Conservation (phyloP, 2,797 vertebrate species). For the Alauda arvensis region DNA sequence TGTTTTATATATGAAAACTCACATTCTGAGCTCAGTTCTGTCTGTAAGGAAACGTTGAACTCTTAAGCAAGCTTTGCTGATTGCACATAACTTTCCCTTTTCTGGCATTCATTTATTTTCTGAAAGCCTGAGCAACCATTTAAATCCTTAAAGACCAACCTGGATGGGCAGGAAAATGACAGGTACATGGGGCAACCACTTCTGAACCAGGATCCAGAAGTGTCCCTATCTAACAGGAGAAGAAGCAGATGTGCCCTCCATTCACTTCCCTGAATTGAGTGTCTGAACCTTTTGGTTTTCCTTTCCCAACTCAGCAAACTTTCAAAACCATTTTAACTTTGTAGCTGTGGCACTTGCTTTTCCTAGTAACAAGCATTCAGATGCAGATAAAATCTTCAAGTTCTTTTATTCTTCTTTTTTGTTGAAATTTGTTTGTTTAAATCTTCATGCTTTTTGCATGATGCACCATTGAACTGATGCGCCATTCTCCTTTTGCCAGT, state of each 20-base stretch:
- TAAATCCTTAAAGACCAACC: neutral
- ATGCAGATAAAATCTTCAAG: neutral
- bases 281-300: neutral
- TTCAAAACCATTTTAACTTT: neutral
- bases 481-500: neutral
- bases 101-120: neutral
- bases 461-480: neutral
- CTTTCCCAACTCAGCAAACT: neutral
- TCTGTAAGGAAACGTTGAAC: neutral
- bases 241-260: neutral
- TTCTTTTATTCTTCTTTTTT: neutral
- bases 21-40: neutral
- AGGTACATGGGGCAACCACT: neutral
- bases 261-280: neutral
- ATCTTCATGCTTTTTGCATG: neutral
- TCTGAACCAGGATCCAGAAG: neutral
- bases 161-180: neutral
- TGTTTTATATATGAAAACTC: neutral
- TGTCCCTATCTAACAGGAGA: neutral
- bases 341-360: neutral
- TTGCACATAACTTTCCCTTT: neutral
- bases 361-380: neutral
- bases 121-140: neutral
- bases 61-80: neutral
- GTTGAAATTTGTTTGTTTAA: neutral